These are phyloP conservation scores for Artemia franciscana DNA, from an alignment of 1,140 invertebrate species.

Conservation along the genomic window DNA sequence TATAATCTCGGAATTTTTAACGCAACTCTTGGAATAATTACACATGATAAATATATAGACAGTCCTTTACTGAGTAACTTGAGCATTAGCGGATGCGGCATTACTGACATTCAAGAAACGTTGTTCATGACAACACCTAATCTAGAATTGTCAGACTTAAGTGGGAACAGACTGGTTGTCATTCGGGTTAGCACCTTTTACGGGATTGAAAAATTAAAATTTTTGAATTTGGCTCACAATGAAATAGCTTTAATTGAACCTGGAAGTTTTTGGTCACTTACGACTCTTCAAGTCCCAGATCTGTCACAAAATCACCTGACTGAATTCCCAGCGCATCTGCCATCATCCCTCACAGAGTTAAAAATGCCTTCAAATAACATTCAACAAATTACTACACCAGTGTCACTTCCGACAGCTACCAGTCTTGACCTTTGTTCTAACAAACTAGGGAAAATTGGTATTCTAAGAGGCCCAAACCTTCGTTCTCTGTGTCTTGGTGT, in stretches of 20 bases:
- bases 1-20: too few relatives aligned
- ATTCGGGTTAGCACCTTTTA: background rate
- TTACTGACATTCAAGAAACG: background rate
- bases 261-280: background rate
- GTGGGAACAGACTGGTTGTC: background rate
- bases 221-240: background rate
- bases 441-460: background rate
- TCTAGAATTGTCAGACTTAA: background rate
- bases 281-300: background rate
- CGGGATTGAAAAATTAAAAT: background rate
- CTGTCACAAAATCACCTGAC: background rate
- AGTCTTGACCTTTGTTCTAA: background rate
- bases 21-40: too few relatives aligned
- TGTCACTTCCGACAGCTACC: background rate
- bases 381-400: background rate
- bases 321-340: background rate
- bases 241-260: background rate
- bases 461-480: background rate
- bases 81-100: background rate
- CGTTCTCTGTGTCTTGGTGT: background rate
- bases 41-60: too few relatives aligned
- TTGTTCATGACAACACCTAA: background rate
- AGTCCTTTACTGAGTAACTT: too few relatives aligned
- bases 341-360: background rate
- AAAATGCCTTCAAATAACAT: background rate